Percentiles rank a stretch among this genome's conserved stretches.
phyloP scores from a whole-genome alignment of 2,888 invertebrate genomes.

The Drosophila anceps region DNA sequence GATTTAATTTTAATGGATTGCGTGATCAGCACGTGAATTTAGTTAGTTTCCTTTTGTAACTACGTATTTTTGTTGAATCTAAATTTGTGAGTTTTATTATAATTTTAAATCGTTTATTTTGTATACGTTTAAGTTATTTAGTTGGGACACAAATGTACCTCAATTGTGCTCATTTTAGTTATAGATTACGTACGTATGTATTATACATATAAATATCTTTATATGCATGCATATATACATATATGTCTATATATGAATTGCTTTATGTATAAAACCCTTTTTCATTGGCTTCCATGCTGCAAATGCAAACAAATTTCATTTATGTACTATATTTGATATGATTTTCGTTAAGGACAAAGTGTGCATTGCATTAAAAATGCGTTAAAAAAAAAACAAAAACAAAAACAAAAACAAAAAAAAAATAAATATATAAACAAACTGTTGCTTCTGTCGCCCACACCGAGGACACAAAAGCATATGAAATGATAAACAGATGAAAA shows the following conservation, averaged over 20 bases:
- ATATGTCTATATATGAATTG: constrained; percentile 39
- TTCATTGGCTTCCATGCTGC: constrained; percentile 72
- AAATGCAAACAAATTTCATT: constrained; percentile 59
- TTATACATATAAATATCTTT: constrained; percentile 16
- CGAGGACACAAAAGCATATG: constrained; percentile 15
- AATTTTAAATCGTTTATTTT: constrained; percentile 42
- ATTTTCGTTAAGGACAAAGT: constrained; percentile 61
- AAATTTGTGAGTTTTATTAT: constrained; percentile 69
- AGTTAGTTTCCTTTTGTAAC: constrained; percentile 45
- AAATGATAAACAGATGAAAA: constrained; percentile 16
- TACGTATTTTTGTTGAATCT: constrained; percentile 67
- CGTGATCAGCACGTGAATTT: constrained; percentile 46
- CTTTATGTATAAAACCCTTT: constrained; percentile 66
- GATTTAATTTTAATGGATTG: constrained; percentile 25
- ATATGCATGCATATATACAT: constrained; percentile 8
- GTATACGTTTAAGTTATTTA: constrained; percentile 42
- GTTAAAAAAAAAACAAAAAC: constrained; percentile 12
- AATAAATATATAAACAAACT: constrained; percentile 27
- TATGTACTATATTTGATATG: constrained; percentile 53
- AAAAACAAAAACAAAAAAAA: neutral
- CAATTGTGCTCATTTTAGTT: constrained; percentile 59
- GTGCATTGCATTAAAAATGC: constrained; percentile 79
- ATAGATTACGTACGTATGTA: constrained; percentile 54
- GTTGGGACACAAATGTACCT: constrained; percentile 27
- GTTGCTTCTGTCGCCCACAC: constrained; percentile 38